phyloP scores from a whole-genome alignment of 2,888 invertebrate genomes.

The Ischnura elegans region DNA sequence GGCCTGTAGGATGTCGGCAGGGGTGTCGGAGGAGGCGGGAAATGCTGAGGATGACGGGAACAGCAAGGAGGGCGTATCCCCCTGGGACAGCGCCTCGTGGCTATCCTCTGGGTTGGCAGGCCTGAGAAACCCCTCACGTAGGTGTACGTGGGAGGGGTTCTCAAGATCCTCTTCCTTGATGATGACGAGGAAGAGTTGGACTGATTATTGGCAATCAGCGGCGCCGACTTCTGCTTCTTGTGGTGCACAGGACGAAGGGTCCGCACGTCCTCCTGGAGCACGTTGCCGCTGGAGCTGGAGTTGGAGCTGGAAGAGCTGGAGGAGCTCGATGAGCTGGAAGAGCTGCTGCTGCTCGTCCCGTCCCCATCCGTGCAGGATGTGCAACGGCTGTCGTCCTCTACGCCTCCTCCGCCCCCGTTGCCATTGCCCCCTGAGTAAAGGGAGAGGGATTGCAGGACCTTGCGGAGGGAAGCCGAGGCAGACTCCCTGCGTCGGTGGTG shows the following conservation, averaged over 20 bases:
- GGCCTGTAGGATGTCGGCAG: conserved; percentile 5
- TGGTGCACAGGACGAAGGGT: conserved; percentile 10
- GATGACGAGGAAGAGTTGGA: background rate
- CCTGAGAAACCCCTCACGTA: conserved; percentile 91
- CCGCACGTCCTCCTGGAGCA: conserved; percentile 36
- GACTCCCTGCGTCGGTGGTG: conserved; percentile 78
- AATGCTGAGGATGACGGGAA: conserved; percentile 48
- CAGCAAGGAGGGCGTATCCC: conserved; percentile 45
- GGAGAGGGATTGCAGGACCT: conserved; percentile 81
- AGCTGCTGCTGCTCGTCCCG: conserved; percentile 17
- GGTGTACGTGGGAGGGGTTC: conserved; percentile 89
- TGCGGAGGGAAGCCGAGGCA: conserved; percentile 75
- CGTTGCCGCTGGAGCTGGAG: conserved; percentile 52
- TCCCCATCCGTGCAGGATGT: conserved; percentile 49
- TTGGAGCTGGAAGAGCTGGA: background rate
- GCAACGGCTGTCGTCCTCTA: conserved; percentile 75
- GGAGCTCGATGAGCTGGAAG: no score
- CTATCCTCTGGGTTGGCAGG: conserved; percentile 89
- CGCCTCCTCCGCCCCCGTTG: conserved; percentile 72
- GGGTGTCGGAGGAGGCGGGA: conserved; percentile 34
- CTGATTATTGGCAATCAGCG: conserved; percentile 78
- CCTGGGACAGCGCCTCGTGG: conserved; percentile 74
- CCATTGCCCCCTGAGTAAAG: conserved; percentile 82
- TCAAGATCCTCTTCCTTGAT: conserved; percentile 83
- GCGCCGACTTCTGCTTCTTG: conserved; percentile 56